Percentiles rank a stretch among this genome's conserved stretches.
Conservation (phyloP, 64 coral and sea anemone genomes). For the Actinia tenebrosa region DNA sequence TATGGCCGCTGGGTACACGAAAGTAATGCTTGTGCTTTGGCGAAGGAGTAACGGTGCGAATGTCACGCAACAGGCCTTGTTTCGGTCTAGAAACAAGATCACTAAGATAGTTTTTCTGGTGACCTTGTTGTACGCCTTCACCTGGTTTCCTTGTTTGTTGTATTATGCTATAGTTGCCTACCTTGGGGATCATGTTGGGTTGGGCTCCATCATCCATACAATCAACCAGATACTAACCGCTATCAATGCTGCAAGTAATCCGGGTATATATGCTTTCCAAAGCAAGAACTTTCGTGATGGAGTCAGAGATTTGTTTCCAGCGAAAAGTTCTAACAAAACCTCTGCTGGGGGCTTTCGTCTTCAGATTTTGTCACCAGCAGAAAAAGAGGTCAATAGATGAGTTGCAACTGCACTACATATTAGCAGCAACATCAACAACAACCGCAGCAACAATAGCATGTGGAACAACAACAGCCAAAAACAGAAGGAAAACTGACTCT, state of each 20-base stretch:
- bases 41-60: not conserved
- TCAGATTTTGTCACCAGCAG: not conserved
- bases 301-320: not conserved
- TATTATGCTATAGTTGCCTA: not conserved
- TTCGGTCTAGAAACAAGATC: not conserved
- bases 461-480: no score
- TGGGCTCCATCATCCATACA: not conserved
- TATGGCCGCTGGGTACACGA: slow-evolving; percentile 14
- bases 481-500: no score
- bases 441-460: no score
- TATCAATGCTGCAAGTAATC: slow-evolving; percentile 26
- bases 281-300: slow-evolving; percentile 29
- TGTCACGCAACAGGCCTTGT: not conserved
- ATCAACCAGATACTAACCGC: not conserved
- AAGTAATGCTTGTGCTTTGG: slow-evolving; percentile 24
- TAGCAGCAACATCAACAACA: slow-evolving; percentile 25
- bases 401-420: slow-evolving; percentile 57
- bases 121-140: slow-evolving; percentile 5
- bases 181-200: not conserved
- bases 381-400: not conserved
- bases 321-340: not conserved
- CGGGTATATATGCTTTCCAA: slow-evolving; percentile 21
- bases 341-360: not conserved
- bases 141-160: slow-evolving; percentile 20
- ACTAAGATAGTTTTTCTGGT: slow-evolving; percentile 45